These are phyloP conservation scores for Melinopterus prodromus DNA, from an alignment of 2,888 invertebrate species.

Conservation along the genomic window DNA sequence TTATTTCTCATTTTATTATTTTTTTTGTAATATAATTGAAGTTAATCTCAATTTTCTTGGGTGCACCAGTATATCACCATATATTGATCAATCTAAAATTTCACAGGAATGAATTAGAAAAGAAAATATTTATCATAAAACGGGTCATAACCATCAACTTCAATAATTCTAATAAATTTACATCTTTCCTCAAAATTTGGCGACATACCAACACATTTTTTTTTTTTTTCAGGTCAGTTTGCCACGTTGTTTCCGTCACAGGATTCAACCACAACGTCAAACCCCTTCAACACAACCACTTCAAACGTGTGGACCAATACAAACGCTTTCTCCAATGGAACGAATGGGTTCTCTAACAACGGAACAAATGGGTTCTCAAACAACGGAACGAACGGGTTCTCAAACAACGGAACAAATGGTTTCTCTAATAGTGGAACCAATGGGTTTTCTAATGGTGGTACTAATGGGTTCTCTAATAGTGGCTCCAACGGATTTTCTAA, in stretches of 20 bases:
- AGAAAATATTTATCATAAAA: too few species aligned
- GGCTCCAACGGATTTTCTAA: not conserved
- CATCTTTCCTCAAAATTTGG: too few species aligned
- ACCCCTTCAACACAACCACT: slow-evolving; percentile 42
- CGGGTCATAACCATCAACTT: too few species aligned
- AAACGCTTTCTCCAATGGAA: not conserved
- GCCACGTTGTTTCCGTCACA: slow-evolving; percentile 50
- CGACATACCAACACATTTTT: too few species aligned
- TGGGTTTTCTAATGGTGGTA: not conserved
- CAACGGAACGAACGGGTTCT: not conserved
- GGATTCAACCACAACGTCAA: slow-evolving; percentile 47
- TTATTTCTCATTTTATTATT: too few species aligned
- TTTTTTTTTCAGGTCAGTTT: slow-evolving; percentile 53
- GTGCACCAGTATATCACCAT: too few species aligned
- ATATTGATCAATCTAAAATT: too few species aligned
- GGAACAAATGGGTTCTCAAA: not conserved
- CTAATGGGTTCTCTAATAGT: not conserved
- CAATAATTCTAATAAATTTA: too few species aligned
- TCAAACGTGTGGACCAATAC: slow-evolving; percentile 5
- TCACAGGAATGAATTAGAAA: too few species aligned
- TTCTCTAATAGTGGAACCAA: not conserved
- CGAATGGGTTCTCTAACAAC: not conserved
- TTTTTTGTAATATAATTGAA: too few species aligned
- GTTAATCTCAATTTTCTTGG: too few species aligned
- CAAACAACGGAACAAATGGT: not conserved